A percentile compares a stretch with the other conserved stretches of the same genome.
These are phyloP conservation scores for Collichthys lucidus DNA, from an alignment of 2,113 vertebrate species.

Conservation along the genomic window DNA sequence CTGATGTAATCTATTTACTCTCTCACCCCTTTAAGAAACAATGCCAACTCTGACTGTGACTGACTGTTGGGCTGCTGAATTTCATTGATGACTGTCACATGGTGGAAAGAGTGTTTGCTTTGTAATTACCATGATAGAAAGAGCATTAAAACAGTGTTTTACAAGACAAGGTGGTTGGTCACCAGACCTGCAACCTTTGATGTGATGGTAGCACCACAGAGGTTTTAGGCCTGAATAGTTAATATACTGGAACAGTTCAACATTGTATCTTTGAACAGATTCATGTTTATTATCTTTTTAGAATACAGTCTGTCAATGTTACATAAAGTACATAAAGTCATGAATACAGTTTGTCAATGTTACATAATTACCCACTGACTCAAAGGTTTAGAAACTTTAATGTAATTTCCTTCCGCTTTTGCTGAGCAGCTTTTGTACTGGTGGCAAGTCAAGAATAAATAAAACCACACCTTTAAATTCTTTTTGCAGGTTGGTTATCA, in stretches of 20 bases:
- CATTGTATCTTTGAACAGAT: neutral
- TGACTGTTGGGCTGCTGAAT: constrained; percentile 9
- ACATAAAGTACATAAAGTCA: too few species aligned
- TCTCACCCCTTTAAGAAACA: constrained; percentile 12
- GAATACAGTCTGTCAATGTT: too few species aligned
- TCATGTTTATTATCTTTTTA: neutral
- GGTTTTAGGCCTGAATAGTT: neutral
- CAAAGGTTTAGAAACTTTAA: neutral
- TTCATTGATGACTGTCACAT: constrained; percentile 29
- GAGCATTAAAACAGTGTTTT: constrained; percentile 7
- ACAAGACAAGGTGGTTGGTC: constrained; percentile 5
- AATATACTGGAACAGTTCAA: neutral
- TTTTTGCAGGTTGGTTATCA: neutral
- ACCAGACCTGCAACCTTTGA: constrained; percentile 23
- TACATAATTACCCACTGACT: neutral
- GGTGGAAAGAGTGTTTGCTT: neutral
- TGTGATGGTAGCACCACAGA: neutral
- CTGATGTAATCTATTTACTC: constrained; percentile 25
- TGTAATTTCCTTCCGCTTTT: neutral
- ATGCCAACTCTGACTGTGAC: constrained; percentile 5
- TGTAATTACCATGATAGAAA: constrained; percentile 57
- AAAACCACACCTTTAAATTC: too few species aligned
- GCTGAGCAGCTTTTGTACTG: neutral
- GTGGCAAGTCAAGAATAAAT: neutral
- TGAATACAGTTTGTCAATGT: neutral